Conservation (phyloP, 2,113 vertebrate species). For the Strix uralensis region DNA sequence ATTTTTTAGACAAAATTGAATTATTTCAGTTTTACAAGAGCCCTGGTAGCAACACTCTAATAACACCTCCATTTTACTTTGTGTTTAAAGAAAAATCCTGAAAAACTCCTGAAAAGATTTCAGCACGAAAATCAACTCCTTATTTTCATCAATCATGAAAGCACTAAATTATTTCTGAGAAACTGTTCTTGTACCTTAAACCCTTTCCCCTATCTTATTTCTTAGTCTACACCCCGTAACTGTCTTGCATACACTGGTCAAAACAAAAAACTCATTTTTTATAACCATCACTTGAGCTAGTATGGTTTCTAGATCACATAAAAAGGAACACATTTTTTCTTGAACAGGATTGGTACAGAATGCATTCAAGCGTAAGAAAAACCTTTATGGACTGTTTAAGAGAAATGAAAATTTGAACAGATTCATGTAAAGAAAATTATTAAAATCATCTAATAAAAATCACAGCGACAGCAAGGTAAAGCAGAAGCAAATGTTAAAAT, state of each 20-base stretch:
- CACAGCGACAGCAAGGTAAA: neutral
- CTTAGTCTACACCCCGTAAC: neutral
- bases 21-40: neutral
- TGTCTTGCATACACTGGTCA: neutral
- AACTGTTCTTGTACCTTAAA: neutral
- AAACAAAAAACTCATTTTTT: neutral
- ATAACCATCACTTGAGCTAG: neutral
- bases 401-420: neutral
- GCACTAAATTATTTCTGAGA: neutral
- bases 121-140: neutral
- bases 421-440: neutral
- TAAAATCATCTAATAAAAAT: neutral
- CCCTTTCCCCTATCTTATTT: neutral
- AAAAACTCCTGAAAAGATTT: neutral
- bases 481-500: neutral
- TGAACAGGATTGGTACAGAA: neutral
- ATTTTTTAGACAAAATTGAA: neutral
- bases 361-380: neutral
- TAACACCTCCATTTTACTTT: neutral
- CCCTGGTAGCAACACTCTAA: neutral
- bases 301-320: neutral
- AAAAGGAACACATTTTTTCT: neutral
- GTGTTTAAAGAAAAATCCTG: neutral
- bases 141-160: neutral
- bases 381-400: neutral